Evolutionary conservation across 1,140 invertebrate genomes (phyloP), one percentile per base, ranked within the genome.

Genomic region (Dinothrombium tinctorium): DNA sequence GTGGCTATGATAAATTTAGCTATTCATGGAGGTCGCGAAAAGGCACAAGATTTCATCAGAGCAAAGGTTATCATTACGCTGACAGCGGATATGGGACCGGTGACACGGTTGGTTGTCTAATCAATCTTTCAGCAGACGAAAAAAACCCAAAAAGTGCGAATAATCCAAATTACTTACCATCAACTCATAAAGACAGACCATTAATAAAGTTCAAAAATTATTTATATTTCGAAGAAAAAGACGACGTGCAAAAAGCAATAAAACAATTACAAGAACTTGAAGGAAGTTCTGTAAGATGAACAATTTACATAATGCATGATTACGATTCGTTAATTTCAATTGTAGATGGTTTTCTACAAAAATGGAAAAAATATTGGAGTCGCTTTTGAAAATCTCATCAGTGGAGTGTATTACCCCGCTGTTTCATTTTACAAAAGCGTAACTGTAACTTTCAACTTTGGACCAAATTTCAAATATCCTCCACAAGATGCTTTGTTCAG

Each of bases 201-300:
- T 62, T 96, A 37, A 82, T 96, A 1, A 94, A 94, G 62, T 94
- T 94, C 58, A 95, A 95, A 64, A 89, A 81, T 51, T 84, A 94
- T 61, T 62, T 94, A 0, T 98, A 96, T 60, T 96, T 90, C 55
- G 89, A 98, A 66, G 87, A 95, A 53, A 92, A 95, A 59, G 89
- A 96, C 60, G 75, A 86, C 55, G 72, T 87, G 12, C 67, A 72
- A 35, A 77, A 84, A 59, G 73, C 74, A 29, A 58, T 84, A 1
- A 89, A 84, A 60, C 71, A 69, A 44, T 59, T 95, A 4, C 72
- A 72, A 55, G 58, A 71, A 17, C 53, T 80, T 4, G 49, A 60
- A 20, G 73, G 73, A 22, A 86, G 81, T 58, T 77, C n/a, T n/a
- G n/a, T n/a, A n/a, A n/a, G n/a, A n/a, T n/a, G n/a, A n/a, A n/a